These are phyloP conservation scores for Corynorhinus townsendii DNA, from an alignment of 2,113 vertebrate genomes.

Conservation along the genomic window DNA sequence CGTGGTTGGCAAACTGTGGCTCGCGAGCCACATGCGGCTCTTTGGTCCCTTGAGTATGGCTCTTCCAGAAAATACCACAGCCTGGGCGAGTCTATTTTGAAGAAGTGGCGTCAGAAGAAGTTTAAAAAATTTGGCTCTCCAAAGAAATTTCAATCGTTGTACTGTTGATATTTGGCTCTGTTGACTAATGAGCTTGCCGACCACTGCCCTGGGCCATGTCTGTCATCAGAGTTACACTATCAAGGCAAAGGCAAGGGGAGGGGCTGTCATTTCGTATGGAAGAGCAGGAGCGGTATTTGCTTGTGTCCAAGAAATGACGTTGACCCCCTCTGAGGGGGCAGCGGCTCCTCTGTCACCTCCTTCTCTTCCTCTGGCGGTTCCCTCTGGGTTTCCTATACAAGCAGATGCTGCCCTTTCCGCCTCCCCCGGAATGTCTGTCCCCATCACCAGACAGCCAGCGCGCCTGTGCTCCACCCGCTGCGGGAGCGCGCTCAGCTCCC, in stretches of 20 bases:
- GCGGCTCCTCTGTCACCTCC: neutral
- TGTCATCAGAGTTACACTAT: conserved; percentile 20
- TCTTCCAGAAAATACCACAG: too few relatives aligned
- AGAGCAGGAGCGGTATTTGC: conserved; percentile 27
- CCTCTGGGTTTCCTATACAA: conserved; percentile 47
- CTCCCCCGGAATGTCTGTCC: conserved; percentile 38
- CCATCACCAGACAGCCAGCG: conserved; percentile 16
- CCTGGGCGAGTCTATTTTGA: too few relatives aligned
- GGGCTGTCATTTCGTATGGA: conserved; percentile 6
- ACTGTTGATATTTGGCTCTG: too few relatives aligned
- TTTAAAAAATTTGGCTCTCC: too few relatives aligned
- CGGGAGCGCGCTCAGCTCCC: conserved; percentile 26
- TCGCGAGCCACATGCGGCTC: too few relatives aligned
- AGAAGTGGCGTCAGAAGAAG: too few relatives aligned
- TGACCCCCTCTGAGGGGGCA: conserved; percentile 31
- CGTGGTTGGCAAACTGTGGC: too few relatives aligned
- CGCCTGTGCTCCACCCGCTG: neutral
- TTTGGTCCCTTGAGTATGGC: too few relatives aligned
- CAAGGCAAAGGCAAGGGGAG: conserved; percentile 46
- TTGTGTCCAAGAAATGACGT: conserved; percentile 25
- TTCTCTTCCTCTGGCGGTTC: neutral
- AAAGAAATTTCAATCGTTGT: too few relatives aligned
- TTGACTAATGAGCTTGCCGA: too few relatives aligned
- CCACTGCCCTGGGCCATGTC: conserved; percentile 5
- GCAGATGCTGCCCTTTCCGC: conserved; percentile 30